These are phyloP conservation scores for Subacronicta megacephala DNA, from an alignment of 2,888 invertebrate genomes.

Conservation along the genomic window DNA sequence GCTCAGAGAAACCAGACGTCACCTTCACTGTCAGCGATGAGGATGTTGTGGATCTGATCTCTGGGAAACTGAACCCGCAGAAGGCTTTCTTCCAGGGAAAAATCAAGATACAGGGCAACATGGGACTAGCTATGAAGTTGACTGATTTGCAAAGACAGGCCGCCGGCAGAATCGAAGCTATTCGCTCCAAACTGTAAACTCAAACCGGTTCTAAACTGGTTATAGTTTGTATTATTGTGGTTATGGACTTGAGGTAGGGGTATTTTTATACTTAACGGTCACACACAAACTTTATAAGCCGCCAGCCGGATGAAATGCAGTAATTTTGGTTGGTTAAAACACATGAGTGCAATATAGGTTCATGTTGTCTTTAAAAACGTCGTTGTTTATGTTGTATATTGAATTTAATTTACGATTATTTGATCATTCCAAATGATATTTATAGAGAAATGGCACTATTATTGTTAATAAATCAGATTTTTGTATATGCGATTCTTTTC, in stretches of 20 bases:
- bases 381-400: constrained; percentile 40
- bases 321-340: constrained; percentile 27
- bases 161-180: constrained; percentile 92
- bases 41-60: constrained; percentile 96
- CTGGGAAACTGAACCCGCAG: constrained; percentile 97
- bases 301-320: constrained; percentile 15
- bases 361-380: constrained; percentile 23
- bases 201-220: constrained; percentile 56
- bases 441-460: constrained; percentile 61
- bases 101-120: constrained; percentile 98
- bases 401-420: constrained; percentile 55
- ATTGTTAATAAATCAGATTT: constrained; percentile 69
- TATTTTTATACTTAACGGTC: constrained; percentile 64
- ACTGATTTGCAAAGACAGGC: constrained; percentile 94
- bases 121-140: constrained; percentile 98
- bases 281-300: constrained; percentile 31
- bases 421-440: constrained; percentile 75
- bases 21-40: constrained; percentile 96
- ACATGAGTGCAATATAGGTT: constrained; percentile 37
- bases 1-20: constrained; percentile 96
- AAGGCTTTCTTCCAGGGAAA: constrained; percentile 99
- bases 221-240: constrained; percentile 60
- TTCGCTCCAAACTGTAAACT: constrained; percentile 93
- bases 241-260: constrained; percentile 71
- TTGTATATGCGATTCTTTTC: constrained; percentile 37